Conservation (phyloP, 2,113 vertebrate genomes). For the Sardina pilchardus region DNA sequence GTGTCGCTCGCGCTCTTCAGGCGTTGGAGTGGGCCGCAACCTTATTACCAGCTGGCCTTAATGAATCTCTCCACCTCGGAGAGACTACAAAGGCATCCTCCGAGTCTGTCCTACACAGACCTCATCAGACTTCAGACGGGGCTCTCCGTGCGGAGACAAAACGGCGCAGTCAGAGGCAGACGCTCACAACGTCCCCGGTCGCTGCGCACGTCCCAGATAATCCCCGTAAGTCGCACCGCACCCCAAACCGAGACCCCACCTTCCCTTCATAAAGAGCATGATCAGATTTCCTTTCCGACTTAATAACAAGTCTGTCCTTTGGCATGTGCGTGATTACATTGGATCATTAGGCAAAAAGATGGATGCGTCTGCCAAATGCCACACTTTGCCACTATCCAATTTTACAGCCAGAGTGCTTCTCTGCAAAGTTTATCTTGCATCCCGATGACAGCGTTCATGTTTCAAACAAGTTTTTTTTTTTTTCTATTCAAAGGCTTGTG, state of each 20-base stretch:
- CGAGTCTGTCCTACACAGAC: neutral
- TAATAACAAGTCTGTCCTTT: constrained; percentile 7
- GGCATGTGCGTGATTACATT: neutral
- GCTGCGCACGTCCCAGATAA: too few species aligned
- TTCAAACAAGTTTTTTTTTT: neutral
- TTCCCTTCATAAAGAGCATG: neutral
- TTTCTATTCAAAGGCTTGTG: neutral
- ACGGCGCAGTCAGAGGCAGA: neutral
- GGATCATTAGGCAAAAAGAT: constrained; percentile 7
- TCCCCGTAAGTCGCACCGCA: too few species aligned
- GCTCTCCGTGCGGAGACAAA: neutral
- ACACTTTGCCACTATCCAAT: neutral
- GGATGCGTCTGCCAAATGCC: neutral
- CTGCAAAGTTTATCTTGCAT: neutral
- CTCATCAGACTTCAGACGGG: constrained; percentile 14
- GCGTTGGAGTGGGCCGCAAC: constrained; percentile 3
- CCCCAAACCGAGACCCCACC: neutral
- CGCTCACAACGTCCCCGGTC: neutral
- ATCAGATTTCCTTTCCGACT: neutral
- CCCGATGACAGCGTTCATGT: neutral
- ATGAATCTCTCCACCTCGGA: neutral
- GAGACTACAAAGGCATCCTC: constrained; percentile 9
- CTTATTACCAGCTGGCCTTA: constrained; percentile 3
- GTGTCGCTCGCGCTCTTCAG: neutral
- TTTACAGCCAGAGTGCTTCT: neutral